Conservation (phyloP, 2,888 invertebrate species). For the Diadegma fenestrale region DNA sequence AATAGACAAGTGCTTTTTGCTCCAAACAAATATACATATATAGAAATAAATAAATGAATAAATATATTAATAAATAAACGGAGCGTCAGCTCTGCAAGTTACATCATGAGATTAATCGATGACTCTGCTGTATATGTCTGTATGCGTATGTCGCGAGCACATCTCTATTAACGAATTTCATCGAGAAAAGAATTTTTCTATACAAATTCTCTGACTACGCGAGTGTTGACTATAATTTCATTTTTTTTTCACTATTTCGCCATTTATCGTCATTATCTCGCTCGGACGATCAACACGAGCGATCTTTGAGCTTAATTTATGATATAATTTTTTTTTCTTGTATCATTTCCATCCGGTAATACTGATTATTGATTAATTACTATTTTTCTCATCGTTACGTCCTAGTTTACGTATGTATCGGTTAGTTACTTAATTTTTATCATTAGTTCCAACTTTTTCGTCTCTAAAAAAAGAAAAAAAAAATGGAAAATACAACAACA, state of each 20-base stretch:
- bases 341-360: not conserved
- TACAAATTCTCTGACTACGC: constrained; percentile 23
- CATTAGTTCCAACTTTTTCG: not conserved
- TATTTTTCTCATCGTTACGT: not conserved
- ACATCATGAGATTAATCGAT: constrained; percentile 65
- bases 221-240: constrained; percentile 17
- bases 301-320: constrained; percentile 1
- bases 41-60: constrained; percentile 11
- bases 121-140: constrained; percentile 35
- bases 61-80: constrained; percentile 37
- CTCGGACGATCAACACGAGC: not conserved
- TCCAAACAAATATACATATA: constrained; percentile 10
- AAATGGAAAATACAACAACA: not conserved
- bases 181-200: constrained; percentile 34
- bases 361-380: not conserved
- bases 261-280: not conserved
- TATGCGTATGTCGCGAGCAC: constrained; percentile 40
- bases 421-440: constrained; percentile 10
- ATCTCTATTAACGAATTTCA: constrained; percentile 25
- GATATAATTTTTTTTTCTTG: not conserved
- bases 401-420: not conserved
- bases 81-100: constrained; percentile 49
- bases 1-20: constrained; percentile 41
- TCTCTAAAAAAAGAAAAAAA: not conserved
- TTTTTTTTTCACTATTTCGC: constrained; percentile 7